Evolutionary conservation across 2,113 vertebrate genomes (phyloP).

Genomic region (Tor tambroides): DNA sequence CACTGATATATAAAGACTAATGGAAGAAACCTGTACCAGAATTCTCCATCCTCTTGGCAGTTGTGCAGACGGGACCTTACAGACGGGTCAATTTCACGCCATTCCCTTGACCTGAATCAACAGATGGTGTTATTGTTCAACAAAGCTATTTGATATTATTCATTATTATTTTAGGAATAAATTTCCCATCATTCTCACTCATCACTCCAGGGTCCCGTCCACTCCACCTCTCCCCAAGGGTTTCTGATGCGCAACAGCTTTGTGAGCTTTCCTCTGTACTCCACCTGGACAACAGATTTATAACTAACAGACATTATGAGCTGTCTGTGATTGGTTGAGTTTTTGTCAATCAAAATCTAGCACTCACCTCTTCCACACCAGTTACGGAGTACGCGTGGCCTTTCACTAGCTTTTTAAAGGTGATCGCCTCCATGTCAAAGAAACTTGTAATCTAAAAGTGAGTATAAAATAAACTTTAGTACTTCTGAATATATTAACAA

Average conservation of each 20-base stretch:
- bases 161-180: not conserved
- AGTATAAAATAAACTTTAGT: not conserved
- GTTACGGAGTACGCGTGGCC: constrained; percentile 95
- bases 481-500: not conserved
- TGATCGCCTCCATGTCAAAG: constrained; percentile 87
- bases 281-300: constrained; percentile 72
- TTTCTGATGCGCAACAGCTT: constrained; percentile 90
- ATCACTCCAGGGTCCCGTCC: constrained; percentile 95
- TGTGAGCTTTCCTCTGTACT: constrained; percentile 78
- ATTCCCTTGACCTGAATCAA: constrained; percentile 83
- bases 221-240: constrained; percentile 96
- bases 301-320: too few relatives aligned
- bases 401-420: constrained; percentile 95
- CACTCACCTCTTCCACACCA: constrained; percentile 82
- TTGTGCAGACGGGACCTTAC: constrained; percentile 78
- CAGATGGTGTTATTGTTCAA: not conserved
- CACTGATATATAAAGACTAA: not conserved
- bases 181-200: constrained; percentile 70
- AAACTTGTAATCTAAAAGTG: constrained; percentile 78
- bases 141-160: not conserved
- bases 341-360: constrained; percentile 11
- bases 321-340: not conserved
- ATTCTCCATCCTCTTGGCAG: constrained; percentile 90
- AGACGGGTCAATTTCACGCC: constrained; percentile 80
- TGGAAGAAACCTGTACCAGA: constrained; percentile 81